These are phyloP conservation scores for Archegozetes longisetosus DNA, from an alignment of 1,140 invertebrate genomes.

Conservation along the genomic window DNA sequence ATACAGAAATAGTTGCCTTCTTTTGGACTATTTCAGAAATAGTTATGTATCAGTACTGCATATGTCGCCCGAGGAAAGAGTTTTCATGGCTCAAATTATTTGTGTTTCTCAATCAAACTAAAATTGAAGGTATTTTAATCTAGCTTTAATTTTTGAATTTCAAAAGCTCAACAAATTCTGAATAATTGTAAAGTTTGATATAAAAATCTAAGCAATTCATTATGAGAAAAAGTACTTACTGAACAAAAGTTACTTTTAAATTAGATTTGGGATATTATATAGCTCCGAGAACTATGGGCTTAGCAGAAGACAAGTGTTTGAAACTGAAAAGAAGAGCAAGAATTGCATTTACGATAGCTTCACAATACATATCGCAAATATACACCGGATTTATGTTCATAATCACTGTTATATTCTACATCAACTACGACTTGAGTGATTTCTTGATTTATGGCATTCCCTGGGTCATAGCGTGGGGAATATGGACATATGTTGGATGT, in stretches of 20 bases:
- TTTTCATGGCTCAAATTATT: not conserved
- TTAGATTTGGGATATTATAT: no score
- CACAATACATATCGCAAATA: slow-evolving; percentile 3
- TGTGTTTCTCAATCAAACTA: not conserved
- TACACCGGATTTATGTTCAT: slow-evolving; percentile 2
- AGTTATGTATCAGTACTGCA: not conserved
- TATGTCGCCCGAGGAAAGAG: not conserved
- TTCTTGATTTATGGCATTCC: slow-evolving; percentile 2
- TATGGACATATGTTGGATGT: slow-evolving; percentile 1
- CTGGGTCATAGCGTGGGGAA: not conserved
- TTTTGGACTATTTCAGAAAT: not conserved
- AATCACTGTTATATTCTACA: not conserved
- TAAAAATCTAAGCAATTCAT: no score
- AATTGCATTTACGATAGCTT: slow-evolving; percentile 3
- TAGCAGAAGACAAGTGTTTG: not conserved
- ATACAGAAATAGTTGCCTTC: slow-evolving; percentile 1
- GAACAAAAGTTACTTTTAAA: no score
- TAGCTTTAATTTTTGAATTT: no score
- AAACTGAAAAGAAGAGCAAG: not conserved
- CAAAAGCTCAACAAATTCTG: no score
- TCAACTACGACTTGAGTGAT: not conserved
- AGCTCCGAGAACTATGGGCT: no score
- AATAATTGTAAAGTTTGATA: no score
- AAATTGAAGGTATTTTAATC: slow-evolving; percentile 1
- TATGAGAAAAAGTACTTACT: no score